Evolutionary conservation across 2,113 vertebrate species (phyloP), one percentile per base, ranked within the genome.

Genomic region (Halichoeres trimaculatus): DNA sequence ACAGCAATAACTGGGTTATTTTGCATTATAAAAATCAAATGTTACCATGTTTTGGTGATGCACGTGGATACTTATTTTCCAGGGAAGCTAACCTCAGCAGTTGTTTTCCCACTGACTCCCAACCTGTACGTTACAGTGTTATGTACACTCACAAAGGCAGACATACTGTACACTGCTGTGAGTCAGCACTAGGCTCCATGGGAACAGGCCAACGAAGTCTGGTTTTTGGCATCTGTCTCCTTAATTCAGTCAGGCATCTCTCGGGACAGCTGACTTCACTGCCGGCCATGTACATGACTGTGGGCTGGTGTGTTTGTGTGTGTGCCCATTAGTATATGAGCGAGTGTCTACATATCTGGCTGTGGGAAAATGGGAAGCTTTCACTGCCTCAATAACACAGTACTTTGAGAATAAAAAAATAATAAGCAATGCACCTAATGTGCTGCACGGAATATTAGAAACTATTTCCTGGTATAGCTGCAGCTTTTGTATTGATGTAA

Each of bases 211-310:
- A 81, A 12, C 14, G 56, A 41, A 70, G 56, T 79, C 80, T 77
- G 64, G 26, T 85, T 78, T 83, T 84, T 89, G 76, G 60, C 81
- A 81, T 77, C 74, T 80, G 63, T 76, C 57, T 70, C 45, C 54
- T 84, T 86, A 76, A 88, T 88, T 90, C 70, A 86, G 77, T 87
- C 82, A 82, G 70, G 63, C 65, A 85, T 88, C 85, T 87, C 82
- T 60, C 43, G 78, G 70, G 84, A 83, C 79, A 56, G 63, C 66
- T 81, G 65, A 80, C 81, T 78, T 70, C 73, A 48, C 69, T 70
- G 58, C 57, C 23, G 19, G 68, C 58, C 56, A 80, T 85, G 79
- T 59, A 64, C 69, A 48, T 64, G 36, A 69, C 65, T 63, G 55
- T 26, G 4, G 63, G 26, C 73, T 24, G 43, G 34, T 55, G 50